These are phyloP conservation scores for Macrosiphum euphorbiae DNA, from an alignment of 2,888 invertebrate species.

Conservation along the genomic window DNA sequence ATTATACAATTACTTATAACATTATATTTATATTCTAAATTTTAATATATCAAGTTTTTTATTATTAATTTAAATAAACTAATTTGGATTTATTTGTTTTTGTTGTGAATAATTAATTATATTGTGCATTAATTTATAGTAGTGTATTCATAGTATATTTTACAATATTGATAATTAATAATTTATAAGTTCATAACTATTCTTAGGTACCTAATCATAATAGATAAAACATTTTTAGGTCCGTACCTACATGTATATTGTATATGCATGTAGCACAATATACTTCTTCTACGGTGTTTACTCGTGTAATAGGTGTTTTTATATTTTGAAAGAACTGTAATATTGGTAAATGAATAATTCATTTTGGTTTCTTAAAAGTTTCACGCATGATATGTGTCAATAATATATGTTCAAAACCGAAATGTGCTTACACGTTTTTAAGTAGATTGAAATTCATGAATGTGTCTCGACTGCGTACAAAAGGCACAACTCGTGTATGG, in stretches of 20 bases:
- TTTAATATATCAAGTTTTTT: not conserved
- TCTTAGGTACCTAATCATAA: not conserved
- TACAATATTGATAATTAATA: not conserved
- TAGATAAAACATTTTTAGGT: not conserved
- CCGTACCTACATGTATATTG: not conserved
- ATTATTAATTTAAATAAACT: not conserved
- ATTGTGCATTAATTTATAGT: not conserved
- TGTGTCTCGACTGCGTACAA: not conserved
- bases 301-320: not conserved
- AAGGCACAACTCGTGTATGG: not conserved
- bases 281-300: not conserved
- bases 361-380: constrained; percentile 17
- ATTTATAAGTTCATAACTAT: not conserved
- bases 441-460: constrained; percentile 43
- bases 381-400: constrained; percentile 48
- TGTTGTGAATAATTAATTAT: not conserved
- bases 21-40: not conserved
- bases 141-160: too few relatives aligned
- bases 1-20: not conserved
- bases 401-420: constrained; percentile 50
- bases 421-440: constrained; percentile 30
- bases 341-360: constrained; percentile 19
- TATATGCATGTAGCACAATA: not conserved
- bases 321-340: not conserved
- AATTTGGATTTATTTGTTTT: not conserved